Conservation (phyloP, 2,113 vertebrate species). For the Chionodraco myersi region DNA sequence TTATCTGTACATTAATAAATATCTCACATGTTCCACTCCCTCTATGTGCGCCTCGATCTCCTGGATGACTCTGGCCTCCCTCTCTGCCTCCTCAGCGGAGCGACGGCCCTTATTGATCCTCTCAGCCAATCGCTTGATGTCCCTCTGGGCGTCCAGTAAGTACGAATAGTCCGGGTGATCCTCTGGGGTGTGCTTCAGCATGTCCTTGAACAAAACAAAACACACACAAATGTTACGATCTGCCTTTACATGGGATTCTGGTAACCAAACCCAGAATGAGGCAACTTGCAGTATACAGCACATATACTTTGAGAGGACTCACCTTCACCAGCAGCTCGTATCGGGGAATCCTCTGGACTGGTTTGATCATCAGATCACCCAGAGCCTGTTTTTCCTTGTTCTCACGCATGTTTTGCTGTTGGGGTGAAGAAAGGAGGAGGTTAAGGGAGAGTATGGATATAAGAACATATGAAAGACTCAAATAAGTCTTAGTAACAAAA, state of each 20-base stretch:
- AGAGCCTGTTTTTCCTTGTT: conserved; percentile 99
- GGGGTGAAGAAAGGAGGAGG: neutral
- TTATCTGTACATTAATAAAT: neutral
- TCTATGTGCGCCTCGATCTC: conserved; percentile 99
- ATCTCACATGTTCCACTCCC: conserved; percentile 94
- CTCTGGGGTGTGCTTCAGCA: conserved; percentile 95
- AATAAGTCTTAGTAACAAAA: neutral
- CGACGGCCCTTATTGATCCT: conserved; percentile 97
- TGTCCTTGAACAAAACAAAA: conserved; percentile 83
- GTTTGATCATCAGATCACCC: conserved; percentile 98
- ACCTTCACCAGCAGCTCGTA: conserved; percentile 99
- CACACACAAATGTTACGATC: neutral
- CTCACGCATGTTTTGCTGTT: conserved; percentile 97
- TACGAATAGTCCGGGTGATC: conserved; percentile 93
- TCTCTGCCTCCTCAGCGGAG: conserved; percentile 94
- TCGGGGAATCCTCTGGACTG: conserved; percentile 96
- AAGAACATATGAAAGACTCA: neutral
- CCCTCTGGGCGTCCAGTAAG: conserved; percentile 92
- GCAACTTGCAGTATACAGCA: neutral
- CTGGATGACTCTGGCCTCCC: conserved; percentile 94
- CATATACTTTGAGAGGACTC: conserved; percentile 2
- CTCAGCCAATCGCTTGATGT: conserved; percentile 96
- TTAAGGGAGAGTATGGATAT: neutral
- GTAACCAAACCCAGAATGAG: neutral
- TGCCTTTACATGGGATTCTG: neutral